A percentile compares a stretch with the other conserved stretches of the same genome.
Conservation (phyloP, 2,113 vertebrate genomes). For the Myanophis thanlyinensis region DNA sequence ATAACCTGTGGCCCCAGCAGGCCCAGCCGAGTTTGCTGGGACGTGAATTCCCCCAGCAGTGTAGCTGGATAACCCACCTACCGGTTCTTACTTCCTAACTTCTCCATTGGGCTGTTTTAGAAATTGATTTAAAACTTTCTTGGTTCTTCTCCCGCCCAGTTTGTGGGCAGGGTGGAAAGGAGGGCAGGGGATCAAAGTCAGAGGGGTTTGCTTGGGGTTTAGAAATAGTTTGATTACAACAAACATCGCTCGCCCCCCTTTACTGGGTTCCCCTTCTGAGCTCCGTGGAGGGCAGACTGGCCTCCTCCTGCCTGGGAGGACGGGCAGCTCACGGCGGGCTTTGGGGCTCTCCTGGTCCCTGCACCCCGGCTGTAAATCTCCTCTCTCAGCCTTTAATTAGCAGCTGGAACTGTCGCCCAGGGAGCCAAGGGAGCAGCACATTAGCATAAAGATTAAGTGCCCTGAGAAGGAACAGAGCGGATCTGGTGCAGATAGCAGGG, state of each 20-base stretch:
- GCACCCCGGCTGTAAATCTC: constrained; percentile 35
- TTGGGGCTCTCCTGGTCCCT: constrained; percentile 24
- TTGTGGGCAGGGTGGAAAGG: background rate
- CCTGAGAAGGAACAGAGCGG: constrained; percentile 46
- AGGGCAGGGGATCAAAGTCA: no score
- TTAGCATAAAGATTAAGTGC: constrained; percentile 65
- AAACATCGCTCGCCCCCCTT: background rate
- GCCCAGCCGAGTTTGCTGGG: background rate
- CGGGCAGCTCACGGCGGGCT: constrained; percentile 14
- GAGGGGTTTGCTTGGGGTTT: background rate
- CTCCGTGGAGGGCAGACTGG: background rate
- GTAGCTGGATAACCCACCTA: background rate
- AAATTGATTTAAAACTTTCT: background rate
- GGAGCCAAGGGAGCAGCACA: constrained; percentile 41
- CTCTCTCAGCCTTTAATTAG: constrained; percentile 59
- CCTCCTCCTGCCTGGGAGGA: background rate
- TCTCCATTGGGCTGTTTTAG: background rate
- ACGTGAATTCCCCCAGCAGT: background rate
- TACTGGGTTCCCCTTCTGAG: no score
- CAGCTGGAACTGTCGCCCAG: constrained; percentile 56
- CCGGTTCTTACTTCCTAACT: background rate
- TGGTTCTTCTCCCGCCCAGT: background rate
- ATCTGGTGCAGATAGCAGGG: constrained; percentile 38
- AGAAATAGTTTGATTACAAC: background rate
- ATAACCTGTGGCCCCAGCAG: background rate